phyloP scores from a whole-genome alignment of 2,888 invertebrate species.

The Drosophila cracens region DNA sequence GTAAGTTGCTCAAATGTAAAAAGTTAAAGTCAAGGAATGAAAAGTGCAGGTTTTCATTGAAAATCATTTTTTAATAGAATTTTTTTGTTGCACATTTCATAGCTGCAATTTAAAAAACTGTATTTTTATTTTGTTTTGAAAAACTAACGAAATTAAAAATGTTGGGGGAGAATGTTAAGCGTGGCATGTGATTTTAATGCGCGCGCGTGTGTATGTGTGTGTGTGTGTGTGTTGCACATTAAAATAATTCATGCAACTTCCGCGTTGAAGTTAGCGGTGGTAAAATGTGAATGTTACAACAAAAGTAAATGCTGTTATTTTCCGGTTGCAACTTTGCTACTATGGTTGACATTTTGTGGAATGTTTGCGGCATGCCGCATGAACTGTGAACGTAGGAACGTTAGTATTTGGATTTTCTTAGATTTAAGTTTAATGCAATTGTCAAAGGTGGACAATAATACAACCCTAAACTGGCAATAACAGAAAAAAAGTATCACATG shows the following conservation, averaged over 20 bases:
- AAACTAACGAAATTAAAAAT: conserved; percentile 48
- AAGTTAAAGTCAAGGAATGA: not conserved
- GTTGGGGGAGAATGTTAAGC: conserved; percentile 19
- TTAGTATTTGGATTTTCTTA: conserved; percentile 9
- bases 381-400: not conserved
- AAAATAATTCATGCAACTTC: conserved; percentile 47
- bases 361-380: conserved; percentile 27
- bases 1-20: not conserved
- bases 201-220: conserved; percentile 11
- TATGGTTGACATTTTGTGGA: conserved; percentile 47
- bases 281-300: conserved; percentile 55
- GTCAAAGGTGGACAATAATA: conserved; percentile 29
- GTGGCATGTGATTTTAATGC: conserved; percentile 12
- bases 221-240: conserved; percentile 25
- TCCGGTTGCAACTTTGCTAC: conserved; percentile 46
- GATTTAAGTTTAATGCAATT: conserved; percentile 29
- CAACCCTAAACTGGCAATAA: conserved; percentile 29
- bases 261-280: conserved; percentile 39
- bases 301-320: conserved; percentile 52
- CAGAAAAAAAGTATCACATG: conserved; percentile 19
- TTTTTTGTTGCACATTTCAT: not conserved
- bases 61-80: not conserved
- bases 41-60: not conserved
- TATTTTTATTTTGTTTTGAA: not conserved
- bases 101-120: not conserved